phyloP scores from a whole-genome alignment of 2,888 invertebrate species.

The Andricus quercusramuli region DNA sequence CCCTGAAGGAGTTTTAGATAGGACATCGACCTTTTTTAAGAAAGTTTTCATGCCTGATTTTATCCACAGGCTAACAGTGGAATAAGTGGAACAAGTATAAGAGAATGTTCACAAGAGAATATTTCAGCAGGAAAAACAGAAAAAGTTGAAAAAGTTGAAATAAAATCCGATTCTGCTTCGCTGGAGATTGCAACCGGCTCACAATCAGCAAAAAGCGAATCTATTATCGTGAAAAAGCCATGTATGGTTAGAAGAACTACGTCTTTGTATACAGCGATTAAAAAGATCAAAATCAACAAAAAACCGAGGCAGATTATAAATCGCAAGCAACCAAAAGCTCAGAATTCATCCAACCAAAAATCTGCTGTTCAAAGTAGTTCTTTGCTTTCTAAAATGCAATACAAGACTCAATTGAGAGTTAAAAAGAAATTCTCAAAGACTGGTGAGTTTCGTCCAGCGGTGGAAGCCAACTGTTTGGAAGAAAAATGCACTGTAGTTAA shows the following conservation, averaged over 20 bases:
- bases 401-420: slow-evolving; percentile 51
- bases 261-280: slow-evolving; percentile 67
- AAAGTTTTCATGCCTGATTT: slow-evolving; percentile 49
- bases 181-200: slow-evolving; percentile 53
- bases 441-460: slow-evolving; percentile 44
- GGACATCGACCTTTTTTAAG: neutral
- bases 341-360: slow-evolving; percentile 15
- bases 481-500: neutral
- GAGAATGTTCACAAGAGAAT: slow-evolving; percentile 54
- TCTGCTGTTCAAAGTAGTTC: slow-evolving; percentile 53
- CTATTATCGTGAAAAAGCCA: slow-evolving; percentile 60
- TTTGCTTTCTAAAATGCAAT: slow-evolving; percentile 54
- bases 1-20: neutral
- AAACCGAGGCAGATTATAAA: slow-evolving; percentile 62
- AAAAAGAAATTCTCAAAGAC: slow-evolving; percentile 56
- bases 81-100: slow-evolving; percentile 37
- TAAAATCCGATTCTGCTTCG: slow-evolving; percentile 57
- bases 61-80: slow-evolving; percentile 64
- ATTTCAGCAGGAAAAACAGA: slow-evolving; percentile 62
- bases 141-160: slow-evolving; percentile 61
- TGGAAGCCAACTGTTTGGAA: slow-evolving; percentile 21
- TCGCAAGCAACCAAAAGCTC: slow-evolving; percentile 65
- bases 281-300: slow-evolving; percentile 68
- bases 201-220: slow-evolving; percentile 59
- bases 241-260: slow-evolving; percentile 65